Percentiles rank a stretch among this genome's conserved stretches.
Evolutionary conservation across 1,140 invertebrate genomes (phyloP).

Genomic region (Asbolus verrucosus): DNA sequence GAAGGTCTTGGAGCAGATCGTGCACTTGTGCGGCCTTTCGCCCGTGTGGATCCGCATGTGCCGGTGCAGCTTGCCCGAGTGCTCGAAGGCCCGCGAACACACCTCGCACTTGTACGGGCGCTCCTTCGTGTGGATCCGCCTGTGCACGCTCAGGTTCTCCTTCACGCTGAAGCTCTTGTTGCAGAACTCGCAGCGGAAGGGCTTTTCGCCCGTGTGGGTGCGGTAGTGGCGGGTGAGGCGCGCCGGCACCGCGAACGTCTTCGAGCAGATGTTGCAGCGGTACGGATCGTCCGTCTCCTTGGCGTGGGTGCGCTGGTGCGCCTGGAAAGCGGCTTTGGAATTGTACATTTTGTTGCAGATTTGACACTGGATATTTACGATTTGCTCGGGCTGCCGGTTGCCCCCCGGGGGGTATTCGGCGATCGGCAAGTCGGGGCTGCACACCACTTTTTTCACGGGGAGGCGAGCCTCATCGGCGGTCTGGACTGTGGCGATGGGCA

Average conservation of each 20-base stretch:
- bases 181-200: conserved; percentile 88
- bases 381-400: conserved; percentile 34
- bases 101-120: conserved; percentile 89
- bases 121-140: conserved; percentile 92
- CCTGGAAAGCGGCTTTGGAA: conserved; percentile 72
- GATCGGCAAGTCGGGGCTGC: conserved; percentile 63
- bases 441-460: conserved; percentile 63
- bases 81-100: conserved; percentile 91
- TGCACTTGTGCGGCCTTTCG: conserved; percentile 93
- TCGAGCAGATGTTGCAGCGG: conserved; percentile 90
- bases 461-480: conserved; percentile 52
- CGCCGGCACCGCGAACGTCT: conserved; percentile 93
- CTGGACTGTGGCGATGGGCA: conserved; percentile 61
- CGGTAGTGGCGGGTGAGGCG: conserved; percentile 90
- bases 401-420: conserved; percentile 42
- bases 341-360: conserved; percentile 72
- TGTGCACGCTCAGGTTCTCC: conserved; percentile 90
- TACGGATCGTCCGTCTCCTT: conserved; percentile 80
- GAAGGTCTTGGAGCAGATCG: conserved; percentile 92
- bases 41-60: conserved; percentile 94
- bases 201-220: conserved; percentile 82
- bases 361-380: conserved; percentile 65
- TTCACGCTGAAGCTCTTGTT: conserved; percentile 93
- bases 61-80: conserved; percentile 90
- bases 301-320: conserved; percentile 71